Percentiles rank a stretch among this genome's conserved stretches.
phyloP scores from a whole-genome alignment of 2,113 vertebrate genomes.

The Heloderma charlesbogerti region DNA sequence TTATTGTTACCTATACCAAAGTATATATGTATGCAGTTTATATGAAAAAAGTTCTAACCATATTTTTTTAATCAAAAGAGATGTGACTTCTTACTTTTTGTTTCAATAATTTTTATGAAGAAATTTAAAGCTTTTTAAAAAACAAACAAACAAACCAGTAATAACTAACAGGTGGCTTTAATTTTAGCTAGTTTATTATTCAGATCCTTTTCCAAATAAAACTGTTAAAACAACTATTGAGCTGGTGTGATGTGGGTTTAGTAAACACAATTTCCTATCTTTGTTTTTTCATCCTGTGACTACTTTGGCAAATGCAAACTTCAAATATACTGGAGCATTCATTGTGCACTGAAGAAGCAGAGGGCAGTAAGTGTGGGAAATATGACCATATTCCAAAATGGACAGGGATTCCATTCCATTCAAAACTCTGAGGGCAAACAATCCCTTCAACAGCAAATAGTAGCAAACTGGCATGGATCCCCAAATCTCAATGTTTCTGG shows the following conservation, averaged over 20 bases:
- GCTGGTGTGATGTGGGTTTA: neutral
- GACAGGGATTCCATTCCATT: neutral
- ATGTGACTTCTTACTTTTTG: neutral
- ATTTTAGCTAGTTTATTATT: no score
- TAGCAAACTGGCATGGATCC: neutral
- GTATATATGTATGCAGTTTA: neutral
- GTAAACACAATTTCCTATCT: neutral
- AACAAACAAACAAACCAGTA: no score
- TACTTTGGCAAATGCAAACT: neutral
- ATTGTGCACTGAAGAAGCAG: neutral
- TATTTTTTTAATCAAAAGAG: no score
- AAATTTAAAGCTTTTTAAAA: no score
- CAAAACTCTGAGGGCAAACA: neutral
- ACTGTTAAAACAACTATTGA: no score
- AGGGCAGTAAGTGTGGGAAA: neutral
- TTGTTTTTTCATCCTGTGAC: neutral
- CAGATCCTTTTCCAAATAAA: no score
- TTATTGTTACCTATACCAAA: neutral
- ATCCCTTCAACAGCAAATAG: neutral
- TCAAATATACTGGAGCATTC: neutral
- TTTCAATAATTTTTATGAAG: neutral
- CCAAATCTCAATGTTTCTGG: neutral
- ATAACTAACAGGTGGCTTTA: no score
- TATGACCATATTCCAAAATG: neutral
- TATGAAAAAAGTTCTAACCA: neutral